Conservation (phyloP, 2,888 invertebrate species). For the Timandra comae region DNA sequence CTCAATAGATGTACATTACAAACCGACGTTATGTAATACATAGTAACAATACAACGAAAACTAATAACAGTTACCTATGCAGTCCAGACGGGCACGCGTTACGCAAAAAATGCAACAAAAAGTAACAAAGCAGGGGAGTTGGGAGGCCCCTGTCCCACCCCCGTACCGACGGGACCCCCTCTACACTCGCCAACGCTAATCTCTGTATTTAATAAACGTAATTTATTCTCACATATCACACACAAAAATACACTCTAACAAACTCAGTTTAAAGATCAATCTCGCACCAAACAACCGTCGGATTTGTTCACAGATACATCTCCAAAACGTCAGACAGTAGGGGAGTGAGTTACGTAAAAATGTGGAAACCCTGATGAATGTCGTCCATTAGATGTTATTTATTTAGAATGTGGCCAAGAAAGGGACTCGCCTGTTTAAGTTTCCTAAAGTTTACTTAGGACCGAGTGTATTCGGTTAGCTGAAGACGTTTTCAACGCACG, state of each 20-base stretch:
- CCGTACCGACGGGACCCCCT: slow-evolving; percentile 52
- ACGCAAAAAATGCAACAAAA: slow-evolving; percentile 70
- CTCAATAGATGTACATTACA: too few species aligned
- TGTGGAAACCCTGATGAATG: slow-evolving; percentile 77
- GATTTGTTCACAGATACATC: slow-evolving; percentile 46
- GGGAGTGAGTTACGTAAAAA: slow-evolving; percentile 73
- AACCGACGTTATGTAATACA: too few species aligned
- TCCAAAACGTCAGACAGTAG: slow-evolving; percentile 61
- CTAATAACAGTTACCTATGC: slow-evolving; percentile 36
- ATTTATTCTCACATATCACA: slow-evolving; percentile 37
- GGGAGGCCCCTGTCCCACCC: slow-evolving; percentile 53
- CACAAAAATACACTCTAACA: slow-evolving; percentile 26
- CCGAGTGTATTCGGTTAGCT: slow-evolving; percentile 70
- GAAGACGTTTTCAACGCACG: slow-evolving; percentile 60
- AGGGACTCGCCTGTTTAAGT: slow-evolving; percentile 71
- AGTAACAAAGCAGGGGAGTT: slow-evolving; percentile 53
- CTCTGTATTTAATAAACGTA: slow-evolving; percentile 60
- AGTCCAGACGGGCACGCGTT: slow-evolving; percentile 48
- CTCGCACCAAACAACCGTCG: too few species aligned
- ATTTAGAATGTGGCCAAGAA: slow-evolving; percentile 76
- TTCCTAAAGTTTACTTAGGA: slow-evolving; percentile 75
- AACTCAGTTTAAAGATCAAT: too few species aligned
- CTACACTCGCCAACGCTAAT: slow-evolving; percentile 71
- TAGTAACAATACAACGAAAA: slow-evolving; percentile 18
- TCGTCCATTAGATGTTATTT: slow-evolving; percentile 78